Evolutionary conservation across 2,888 invertebrate genomes (phyloP), one percentile per base, ranked within the genome.

Genomic region (Punctoribates punctum): DNA sequence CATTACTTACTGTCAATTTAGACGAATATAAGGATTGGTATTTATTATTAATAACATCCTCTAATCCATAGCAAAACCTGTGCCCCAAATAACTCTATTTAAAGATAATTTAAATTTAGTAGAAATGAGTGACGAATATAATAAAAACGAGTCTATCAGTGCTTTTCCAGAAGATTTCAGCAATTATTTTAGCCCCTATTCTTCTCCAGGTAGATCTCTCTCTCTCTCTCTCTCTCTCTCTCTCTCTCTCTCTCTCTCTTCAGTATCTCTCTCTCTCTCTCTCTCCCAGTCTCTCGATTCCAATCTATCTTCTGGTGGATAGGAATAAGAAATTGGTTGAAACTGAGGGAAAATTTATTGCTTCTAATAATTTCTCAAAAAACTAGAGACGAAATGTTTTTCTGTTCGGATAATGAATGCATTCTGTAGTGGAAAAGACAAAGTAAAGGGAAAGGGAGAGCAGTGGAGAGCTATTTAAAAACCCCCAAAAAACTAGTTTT

Each of bases 391-490:
- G 42, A 42, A 42, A 42, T 42, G 42, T 42, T 42, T 42, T 42
- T 42, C 11, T 42, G 1, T 13, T 5, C 34, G 34, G 34, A 34
- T 42, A 42, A 42, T 42, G 11, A 42, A 42, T 42, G 42, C 11
- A 34, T 34, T 34, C 34, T 34, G 3, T 5, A 5, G 34, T 34
- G 8, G 34, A 20, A 25, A 6, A 25, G 25, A 23, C 54, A 54
- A 54, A 54, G 54, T 54, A 54, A 54, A 54, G 54, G 20, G 54
- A 54, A 54, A 54, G 54, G 20, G 54, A 54, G 54, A 54, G 54
- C n/a, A 23, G 1, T 54, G 42, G 42, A 42, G 42, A 42, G 42
- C 42, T 42, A 42, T 42, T 42, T 42, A 42, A 42, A 42, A 42
- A 42, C 11, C 42, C 42, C 42, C 1, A 42, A 54, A 54, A 54